phyloP scores from a whole-genome alignment of 2,888 invertebrate genomes.

The Phragmatobia fuliginosa region DNA sequence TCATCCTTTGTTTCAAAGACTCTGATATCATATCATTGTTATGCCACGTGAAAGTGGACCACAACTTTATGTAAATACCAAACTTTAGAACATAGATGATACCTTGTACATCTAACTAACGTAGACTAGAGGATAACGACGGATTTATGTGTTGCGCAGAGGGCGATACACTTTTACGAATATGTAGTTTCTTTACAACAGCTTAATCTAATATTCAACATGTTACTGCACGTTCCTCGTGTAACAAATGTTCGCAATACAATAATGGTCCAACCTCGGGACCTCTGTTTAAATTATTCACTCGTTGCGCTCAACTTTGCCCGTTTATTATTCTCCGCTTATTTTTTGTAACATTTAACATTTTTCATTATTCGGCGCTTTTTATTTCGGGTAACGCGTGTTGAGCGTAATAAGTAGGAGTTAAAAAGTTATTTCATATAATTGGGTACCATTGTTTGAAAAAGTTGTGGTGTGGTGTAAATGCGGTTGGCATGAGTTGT shows the following conservation, averaged over 20 bases:
- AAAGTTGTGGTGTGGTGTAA: not conserved
- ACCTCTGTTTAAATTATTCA: constrained; percentile 40
- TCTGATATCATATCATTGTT: not conserved
- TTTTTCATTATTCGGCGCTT: constrained; percentile 22
- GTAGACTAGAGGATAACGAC: not conserved
- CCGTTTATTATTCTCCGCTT: constrained; percentile 47
- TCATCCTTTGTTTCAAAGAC: not conserved
- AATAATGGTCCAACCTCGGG: constrained; percentile 9
- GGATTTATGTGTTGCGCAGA: constrained; percentile 21
- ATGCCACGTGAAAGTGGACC: not conserved
- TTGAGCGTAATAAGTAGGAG: constrained; percentile 8
- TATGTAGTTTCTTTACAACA: constrained; percentile 23
- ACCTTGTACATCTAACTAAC: not conserved
- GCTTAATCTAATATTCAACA: constrained; percentile 33
- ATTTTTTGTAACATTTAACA: constrained; percentile 30
- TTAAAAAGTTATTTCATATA: constrained; percentile 5
- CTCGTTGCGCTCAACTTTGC: constrained; percentile 29
- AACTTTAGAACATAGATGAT: not conserved
- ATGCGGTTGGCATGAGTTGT: not conserved
- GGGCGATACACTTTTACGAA: constrained; percentile 14
- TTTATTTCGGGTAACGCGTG: constrained; percentile 1
- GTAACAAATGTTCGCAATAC: constrained; percentile 21
- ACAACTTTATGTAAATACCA: not conserved
- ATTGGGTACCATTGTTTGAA: constrained; percentile 3
- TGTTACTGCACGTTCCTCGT: constrained; percentile 20